These are phyloP conservation scores for Artemia sinica DNA, from an alignment of 2,888 invertebrate species.

Conservation along the genomic window DNA sequence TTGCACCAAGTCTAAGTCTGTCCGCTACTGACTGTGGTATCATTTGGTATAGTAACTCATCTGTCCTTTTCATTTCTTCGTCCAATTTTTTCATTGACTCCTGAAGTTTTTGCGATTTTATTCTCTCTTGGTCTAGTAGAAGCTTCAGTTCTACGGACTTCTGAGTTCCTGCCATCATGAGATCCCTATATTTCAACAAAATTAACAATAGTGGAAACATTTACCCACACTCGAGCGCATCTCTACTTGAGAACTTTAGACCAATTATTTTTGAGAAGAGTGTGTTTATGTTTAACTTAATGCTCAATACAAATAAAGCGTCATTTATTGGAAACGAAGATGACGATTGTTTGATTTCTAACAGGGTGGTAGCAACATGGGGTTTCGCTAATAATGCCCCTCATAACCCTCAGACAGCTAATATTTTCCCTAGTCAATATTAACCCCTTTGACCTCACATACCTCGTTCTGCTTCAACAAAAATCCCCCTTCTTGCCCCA, in stretches of 20 bases:
- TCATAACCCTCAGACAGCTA: too few relatives aligned
- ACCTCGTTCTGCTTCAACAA: too few relatives aligned
- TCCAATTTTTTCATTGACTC: conserved; percentile 91
- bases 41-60: conserved; percentile 92
- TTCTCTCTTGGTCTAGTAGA: conserved; percentile 85
- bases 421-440: too few relatives aligned
- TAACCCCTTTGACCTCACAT: too few relatives aligned
- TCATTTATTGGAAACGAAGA: not conserved
- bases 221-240: too few relatives aligned
- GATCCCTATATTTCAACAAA: conserved; percentile 43
- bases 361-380: too few relatives aligned
- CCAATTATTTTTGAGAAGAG: not conserved
- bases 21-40: conserved; percentile 96
- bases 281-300: not conserved
- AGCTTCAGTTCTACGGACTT: conserved; percentile 90
- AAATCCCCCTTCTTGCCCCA: too few relatives aligned
- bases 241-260: too few relatives aligned
- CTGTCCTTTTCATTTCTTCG: conserved; percentile 85
- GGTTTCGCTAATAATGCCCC: too few relatives aligned
- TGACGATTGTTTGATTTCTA: not conserved
- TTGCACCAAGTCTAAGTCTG: conserved; percentile 75
- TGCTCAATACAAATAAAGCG: not conserved
- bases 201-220: too few relatives aligned
- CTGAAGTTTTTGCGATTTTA: conserved; percentile 86
- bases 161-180: conserved; percentile 89